These are phyloP conservation scores for Altica lythri DNA, from an alignment of 2,888 invertebrate species.

Conservation along the genomic window DNA sequence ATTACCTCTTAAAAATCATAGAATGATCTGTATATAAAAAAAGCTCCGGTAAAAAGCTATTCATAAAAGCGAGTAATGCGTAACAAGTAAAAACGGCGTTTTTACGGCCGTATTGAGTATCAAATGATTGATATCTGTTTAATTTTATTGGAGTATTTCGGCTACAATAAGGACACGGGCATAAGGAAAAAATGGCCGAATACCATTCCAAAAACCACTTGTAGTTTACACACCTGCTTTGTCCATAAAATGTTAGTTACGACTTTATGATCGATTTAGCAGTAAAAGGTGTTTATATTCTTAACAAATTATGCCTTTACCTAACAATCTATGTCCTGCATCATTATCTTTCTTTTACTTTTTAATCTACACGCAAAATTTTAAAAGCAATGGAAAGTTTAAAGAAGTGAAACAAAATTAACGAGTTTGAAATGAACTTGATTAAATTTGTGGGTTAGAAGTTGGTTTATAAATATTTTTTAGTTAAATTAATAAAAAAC, in stretches of 20 bases:
- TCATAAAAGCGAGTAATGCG: conserved; percentile 25
- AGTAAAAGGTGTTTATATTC: conserved; percentile 57
- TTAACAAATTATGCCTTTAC: conserved; percentile 54
- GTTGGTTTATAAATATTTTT: no score
- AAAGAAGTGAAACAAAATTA: no score
- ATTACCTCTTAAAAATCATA: conserved; percentile 21
- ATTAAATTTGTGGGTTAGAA: no score
- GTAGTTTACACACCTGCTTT: conserved; percentile 49
- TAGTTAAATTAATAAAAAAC: no score
- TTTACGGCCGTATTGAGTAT: conserved; percentile 20
- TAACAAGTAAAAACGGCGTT: conserved; percentile 25
- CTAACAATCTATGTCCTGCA: no score
- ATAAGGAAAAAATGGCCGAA: conserved; percentile 31
- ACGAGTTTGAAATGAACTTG: no score
- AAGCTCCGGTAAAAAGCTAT: conserved; percentile 22
- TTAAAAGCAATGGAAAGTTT: background rate
- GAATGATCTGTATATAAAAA: conserved; percentile 25
- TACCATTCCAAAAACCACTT: conserved; percentile 53
- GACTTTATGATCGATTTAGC: conserved; percentile 56
- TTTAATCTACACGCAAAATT: no score
- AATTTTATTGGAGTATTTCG: conserved; percentile 27
- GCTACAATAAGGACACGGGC: conserved; percentile 19
- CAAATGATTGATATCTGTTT: conserved; percentile 26
- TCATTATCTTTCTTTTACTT: no score
- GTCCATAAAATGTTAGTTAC: conserved; percentile 54